phyloP scores from a whole-genome alignment of 2,888 invertebrate genomes.

The Thymelicus acteon region DNA sequence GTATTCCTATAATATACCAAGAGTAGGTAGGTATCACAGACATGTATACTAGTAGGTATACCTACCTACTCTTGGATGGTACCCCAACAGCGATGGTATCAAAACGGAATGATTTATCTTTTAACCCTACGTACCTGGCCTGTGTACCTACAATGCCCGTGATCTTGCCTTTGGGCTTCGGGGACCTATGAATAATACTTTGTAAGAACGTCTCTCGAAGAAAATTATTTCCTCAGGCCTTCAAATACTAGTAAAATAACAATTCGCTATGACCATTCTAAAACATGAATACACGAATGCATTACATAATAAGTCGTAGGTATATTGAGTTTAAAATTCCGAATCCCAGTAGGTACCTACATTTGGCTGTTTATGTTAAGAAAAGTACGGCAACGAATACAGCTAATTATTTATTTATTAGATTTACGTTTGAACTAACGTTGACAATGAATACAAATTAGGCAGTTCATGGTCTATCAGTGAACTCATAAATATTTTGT shows the following conservation, averaged over 20 bases:
- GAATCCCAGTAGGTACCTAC: neutral
- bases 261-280: no score
- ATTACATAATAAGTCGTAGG: no score
- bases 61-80: no score
- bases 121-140: no score
- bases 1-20: no score
- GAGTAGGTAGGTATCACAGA: no score
- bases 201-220: neutral
- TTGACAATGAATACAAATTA: slow-evolving; percentile 8
- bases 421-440: neutral
- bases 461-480: slow-evolving; percentile 6
- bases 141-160: neutral
- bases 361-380: neutral
- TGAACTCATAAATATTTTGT: slow-evolving; percentile 5
- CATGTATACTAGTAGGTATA: no score
- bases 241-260: no score
- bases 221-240: no score
- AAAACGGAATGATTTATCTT: no score
- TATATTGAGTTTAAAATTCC: neutral
- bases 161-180: neutral
- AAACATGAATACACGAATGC: no score
- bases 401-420: slow-evolving; percentile 1
- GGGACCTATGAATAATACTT: neutral
- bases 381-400: neutral
- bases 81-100: no score